Evolutionary conservation across 2,113 vertebrate species (phyloP), one percentile per base, ranked within the genome.

Genomic region (Nansenia antarctica): DNA sequence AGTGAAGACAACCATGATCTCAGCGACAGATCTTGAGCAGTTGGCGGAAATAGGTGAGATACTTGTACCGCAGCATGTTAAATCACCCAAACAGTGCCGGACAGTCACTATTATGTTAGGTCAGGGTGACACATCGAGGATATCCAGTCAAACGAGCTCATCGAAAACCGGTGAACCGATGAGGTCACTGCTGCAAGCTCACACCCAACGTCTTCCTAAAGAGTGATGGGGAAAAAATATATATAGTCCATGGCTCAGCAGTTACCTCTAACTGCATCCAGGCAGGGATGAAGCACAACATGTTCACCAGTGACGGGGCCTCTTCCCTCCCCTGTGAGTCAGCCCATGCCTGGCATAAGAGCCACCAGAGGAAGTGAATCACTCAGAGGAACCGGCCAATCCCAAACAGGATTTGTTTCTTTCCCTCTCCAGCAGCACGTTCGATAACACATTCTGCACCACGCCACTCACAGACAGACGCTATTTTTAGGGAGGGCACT

Each of bases 31-130:
- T 31, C 80, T 92, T 74, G 92, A 94, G 74, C 77, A 90, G 70
- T 75, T 94, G 79, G 93, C 91, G 2, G 93, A 94, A 64, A 90
- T 91, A 47, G 93, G 94, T 95, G 83, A 84, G 67, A 30, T 12
- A 9, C 30, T 20, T 34, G 15, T 14, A 42, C 9, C n/a, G n/a
- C 3, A 1, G 8, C 39, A 11, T 15, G 18, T 3, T 8, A 22
- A 1, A 20, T n/a, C 3, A 6, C n/a, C 11, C 11, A 47, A 9
- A 47, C 42, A 47, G 2, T 15, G 15, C 42, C 18, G 14, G 9
- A 47, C 34, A 35, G 11, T 35, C 34, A 1, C 34, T 35, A 35
- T 11, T 11, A 35, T 35, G 34, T 35, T 8, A 35, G 34, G 11
- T 35, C 34, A 8, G 34, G 34, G 1, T 35, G 34, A 35, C 34